phyloP scores from a whole-genome alignment of 2,113 vertebrate species.

The Thamnaconus septentrionalis region DNA sequence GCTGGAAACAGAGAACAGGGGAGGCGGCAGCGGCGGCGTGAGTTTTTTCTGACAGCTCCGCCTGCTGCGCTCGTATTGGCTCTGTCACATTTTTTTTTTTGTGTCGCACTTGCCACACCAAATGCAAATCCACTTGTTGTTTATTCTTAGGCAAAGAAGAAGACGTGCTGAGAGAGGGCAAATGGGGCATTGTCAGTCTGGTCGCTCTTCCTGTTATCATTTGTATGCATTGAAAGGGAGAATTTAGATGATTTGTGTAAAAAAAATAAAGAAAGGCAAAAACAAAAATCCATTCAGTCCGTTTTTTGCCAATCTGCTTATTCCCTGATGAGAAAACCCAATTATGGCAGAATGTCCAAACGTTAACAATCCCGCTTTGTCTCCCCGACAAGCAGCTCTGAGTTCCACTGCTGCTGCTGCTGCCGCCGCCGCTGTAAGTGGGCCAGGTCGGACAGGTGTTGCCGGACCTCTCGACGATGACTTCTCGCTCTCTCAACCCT shows the following conservation, averaged over 20 bases:
- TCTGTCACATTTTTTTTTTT: slow-evolving; percentile 27
- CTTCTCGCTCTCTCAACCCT: slow-evolving; percentile 31
- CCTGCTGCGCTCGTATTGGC: slow-evolving; percentile 50
- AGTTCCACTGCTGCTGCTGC: slow-evolving; percentile 52
- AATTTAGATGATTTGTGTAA: too few relatives aligned
- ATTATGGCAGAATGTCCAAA: slow-evolving; percentile 66
- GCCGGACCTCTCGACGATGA: slow-evolving; percentile 47
- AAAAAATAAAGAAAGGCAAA: slow-evolving; percentile 26
- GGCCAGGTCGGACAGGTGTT: slow-evolving; percentile 67
- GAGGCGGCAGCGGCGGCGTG: slow-evolving; percentile 41
- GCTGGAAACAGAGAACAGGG: slow-evolving; percentile 59
- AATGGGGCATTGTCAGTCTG: not conserved
- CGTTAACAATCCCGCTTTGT: slow-evolving; percentile 50
- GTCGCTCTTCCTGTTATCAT: slow-evolving; percentile 1
- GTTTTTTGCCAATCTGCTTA: slow-evolving; percentile 49
- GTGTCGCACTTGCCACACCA: slow-evolving; percentile 18
- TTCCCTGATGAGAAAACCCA: slow-evolving; percentile 48
- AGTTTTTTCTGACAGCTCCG: slow-evolving; percentile 64
- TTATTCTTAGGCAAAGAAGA: slow-evolving; percentile 21
- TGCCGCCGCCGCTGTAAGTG: slow-evolving; percentile 58
- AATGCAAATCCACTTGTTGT: slow-evolving; percentile 40
- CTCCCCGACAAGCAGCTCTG: slow-evolving; percentile 47
- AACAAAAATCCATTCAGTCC: slow-evolving; percentile 12
- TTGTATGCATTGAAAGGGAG: slow-evolving; percentile 11
- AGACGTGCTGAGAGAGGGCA: slow-evolving; percentile 4